Evolutionary conservation across 2,113 vertebrate species (phyloP), one percentile per base, ranked within the genome.

Genomic region (Oreochromis spilurus): DNA sequence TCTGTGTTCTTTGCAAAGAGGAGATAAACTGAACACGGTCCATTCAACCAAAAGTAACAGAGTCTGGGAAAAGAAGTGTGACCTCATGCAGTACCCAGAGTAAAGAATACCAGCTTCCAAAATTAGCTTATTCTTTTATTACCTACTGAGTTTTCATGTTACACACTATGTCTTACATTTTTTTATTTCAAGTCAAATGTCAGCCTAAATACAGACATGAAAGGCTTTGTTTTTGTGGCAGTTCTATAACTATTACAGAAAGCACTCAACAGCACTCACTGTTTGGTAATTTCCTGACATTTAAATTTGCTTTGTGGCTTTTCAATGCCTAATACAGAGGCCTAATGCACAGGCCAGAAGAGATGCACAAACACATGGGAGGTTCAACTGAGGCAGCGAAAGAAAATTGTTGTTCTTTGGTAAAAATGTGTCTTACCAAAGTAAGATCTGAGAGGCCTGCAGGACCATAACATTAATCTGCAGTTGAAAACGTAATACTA

Each of bases 41-140:
- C 85, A 94, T 82, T 81, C 91, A 93, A 90, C 90, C 91, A 92
- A 92, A 93, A 92, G 87, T 82, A 93, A 89, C 57, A 62, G 65
- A 85, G 86, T 91, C 91, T 94, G 87, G 88, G 55, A 89, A 88
- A 92, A 57, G 9, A 86, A 72, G 85, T 83, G 84, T 91, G 89
- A 83, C 86, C 87, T 90, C 85, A 81, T 81, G 58, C 52, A 79
- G 77, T 65, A 90, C 87, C 80, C 85, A 87, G 55, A 81, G 81
- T 57, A 89, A 75, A 89, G 62, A 82, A 86, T 58, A 85, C 34
- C 81, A 81, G 60, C 70, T 48, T 83, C 48, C 36, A 72, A 26
- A 17, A 57, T 70, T 6, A 21, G 38, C 24, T 60, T 78, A 43
- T 4, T 78, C 21, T 19, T 67, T 40, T 82, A 55, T 86, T 83